Base-by-base conservation (phyloP, 2,113 vertebrate genomes). In the Amphilophus citrinellus region DNA sequence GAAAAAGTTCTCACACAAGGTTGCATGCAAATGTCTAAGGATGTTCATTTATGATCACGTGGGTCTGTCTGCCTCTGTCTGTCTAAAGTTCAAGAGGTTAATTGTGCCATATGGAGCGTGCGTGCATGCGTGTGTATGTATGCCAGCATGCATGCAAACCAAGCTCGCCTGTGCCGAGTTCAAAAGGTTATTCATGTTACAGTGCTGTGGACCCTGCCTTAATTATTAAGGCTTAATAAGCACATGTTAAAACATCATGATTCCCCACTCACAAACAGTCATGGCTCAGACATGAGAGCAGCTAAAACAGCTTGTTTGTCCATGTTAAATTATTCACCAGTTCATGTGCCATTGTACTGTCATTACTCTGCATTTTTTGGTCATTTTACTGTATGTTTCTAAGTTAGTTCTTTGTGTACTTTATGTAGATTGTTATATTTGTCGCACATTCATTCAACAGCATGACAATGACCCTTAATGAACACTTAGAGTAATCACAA, bases 201-300 rank as follows among this genome's bases (percentile, higher is more conserved):
- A 50, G 79, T 3, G 83, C 81, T 62, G 86, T 63, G 65, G 81
- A 91, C 90, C 83, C 90, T 62, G 89, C 82, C 86, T 93, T 85
- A 90, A 92, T 94, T 88, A 92, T 87, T 88, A 63, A 94, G 87
- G 86, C 86, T 94, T 93, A 92, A 91, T 92, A 88, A 92, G 87
- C 90, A 85, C 91, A 91, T 85, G 88, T 86, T 91, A 90, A 90
- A 91, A 89, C 89, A 88, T 88, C 61, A 68, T 88, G 77, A 89
- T 87, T 35, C 87, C 89, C 42, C 35, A 75, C 68, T 42, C 66
- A 11, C 81, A 65, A 63, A 62, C 84, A 39, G 53, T 58, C 42
- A 35, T 60, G 24, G 71, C 75, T 88, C 79, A 86, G 85, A 89
- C 85, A 83, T 73, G 71, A 87, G 84, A 89, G 77, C 81, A 17